Evolutionary conservation across 2,797 vertebrate genomes (phyloP).

Genomic region (Microtus californicus): DNA sequence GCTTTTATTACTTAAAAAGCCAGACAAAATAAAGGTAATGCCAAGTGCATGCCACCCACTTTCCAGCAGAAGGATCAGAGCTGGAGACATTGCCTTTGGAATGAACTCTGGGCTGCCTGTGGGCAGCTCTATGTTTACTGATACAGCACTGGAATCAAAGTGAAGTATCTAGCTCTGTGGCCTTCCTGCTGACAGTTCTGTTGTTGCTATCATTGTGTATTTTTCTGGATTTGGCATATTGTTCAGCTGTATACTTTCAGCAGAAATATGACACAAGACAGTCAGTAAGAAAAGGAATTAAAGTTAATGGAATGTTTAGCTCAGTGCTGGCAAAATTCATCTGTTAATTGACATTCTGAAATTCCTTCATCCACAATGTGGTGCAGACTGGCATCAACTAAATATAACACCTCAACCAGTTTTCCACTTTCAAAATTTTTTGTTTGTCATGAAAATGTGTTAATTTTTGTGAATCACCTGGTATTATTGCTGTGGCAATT

Average conservation of each 20-base stretch:
- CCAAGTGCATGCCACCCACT: not conserved
- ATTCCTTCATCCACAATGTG: slow-evolving; percentile 52
- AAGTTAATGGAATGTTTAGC: slow-evolving; percentile 48
- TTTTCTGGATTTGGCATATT: not conserved
- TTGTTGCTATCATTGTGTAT: not conserved
- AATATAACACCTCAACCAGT: slow-evolving; percentile 8
- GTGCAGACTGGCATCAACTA: slow-evolving; percentile 53
- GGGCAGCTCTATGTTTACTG: not conserved
- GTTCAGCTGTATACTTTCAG: slow-evolving; percentile 23
- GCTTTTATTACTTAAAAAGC: slow-evolving; percentile 23
- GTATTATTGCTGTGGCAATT: slow-evolving; percentile 72
- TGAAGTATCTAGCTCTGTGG: not conserved
- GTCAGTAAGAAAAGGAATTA: slow-evolving; percentile 69
- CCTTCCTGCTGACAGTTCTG: not conserved
- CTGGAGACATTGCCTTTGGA: not conserved
- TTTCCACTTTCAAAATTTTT: slow-evolving; percentile 58
- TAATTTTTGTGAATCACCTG: slow-evolving; percentile 78
- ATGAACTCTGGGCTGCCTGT: not conserved
- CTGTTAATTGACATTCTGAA: slow-evolving; percentile 65
- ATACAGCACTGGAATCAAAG: not conserved
- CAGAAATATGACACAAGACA: slow-evolving; percentile 13
- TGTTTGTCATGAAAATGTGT: slow-evolving; percentile 60
- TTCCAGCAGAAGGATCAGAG: not conserved
- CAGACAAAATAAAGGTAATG: not conserved
- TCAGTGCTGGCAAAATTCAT: not conserved